These are phyloP conservation scores for Latrodectus geometricus DNA, from an alignment of 1,140 invertebrate species.

Conservation along the genomic window DNA sequence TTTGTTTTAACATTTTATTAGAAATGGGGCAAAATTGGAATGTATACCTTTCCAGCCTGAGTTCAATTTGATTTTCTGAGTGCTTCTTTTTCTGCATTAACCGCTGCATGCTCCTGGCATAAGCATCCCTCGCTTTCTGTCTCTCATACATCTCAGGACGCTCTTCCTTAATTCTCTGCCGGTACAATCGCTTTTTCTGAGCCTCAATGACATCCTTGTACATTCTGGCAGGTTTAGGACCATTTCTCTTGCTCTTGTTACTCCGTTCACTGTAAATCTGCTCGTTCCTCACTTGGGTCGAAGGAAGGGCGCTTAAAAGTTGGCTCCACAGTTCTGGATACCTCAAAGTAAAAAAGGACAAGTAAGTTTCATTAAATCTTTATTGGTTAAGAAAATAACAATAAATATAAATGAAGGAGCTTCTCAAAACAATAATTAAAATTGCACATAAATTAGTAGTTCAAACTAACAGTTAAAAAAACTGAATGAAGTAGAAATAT, in stretches of 20 bases:
- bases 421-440: too few relatives aligned
- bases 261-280: conserved; percentile 1
- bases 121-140: conserved; percentile 40
- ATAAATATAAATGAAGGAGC: too few relatives aligned
- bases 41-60: not conserved
- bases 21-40: too few relatives aligned
- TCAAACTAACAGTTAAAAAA: too few relatives aligned
- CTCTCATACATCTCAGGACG: conserved; percentile 34
- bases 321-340: conserved; percentile 43
- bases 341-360: not conserved
- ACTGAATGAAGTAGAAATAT: too few relatives aligned
- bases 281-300: conserved; percentile 14
- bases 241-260: not conserved
- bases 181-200: conserved; percentile 37
- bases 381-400: too few relatives aligned
- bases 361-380: too few relatives aligned
- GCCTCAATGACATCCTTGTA: conserved; percentile 46
- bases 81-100: conserved; percentile 13
- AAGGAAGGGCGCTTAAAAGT: conserved; percentile 27
- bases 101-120: conserved; percentile 21
- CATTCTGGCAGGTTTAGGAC: conserved; percentile 19
- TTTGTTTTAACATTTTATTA: too few relatives aligned
- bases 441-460: too few relatives aligned
- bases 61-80: not conserved
- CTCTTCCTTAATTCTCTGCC: conserved; percentile 33